Evolutionary conservation across 1,140 invertebrate genomes (phyloP).

Genomic region (Drosophila pseudoananassae): DNA sequence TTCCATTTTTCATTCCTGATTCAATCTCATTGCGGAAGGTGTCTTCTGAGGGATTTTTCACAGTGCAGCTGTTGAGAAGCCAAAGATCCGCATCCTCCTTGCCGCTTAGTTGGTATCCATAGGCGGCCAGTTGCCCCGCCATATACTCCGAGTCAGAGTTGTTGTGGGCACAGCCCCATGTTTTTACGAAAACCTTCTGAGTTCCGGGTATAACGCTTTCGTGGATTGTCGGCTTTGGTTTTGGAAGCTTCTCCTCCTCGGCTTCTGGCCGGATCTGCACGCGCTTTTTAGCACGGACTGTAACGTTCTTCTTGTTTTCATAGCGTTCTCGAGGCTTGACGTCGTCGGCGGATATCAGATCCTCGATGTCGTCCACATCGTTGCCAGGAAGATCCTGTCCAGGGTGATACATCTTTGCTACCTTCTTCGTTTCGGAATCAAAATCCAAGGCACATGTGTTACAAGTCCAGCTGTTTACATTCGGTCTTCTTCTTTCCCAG

Average conservation of each 20-base stretch:
- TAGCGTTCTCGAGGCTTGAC: slow-evolving; percentile 90
- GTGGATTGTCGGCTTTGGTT: slow-evolving; percentile 63
- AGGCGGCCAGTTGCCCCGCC: slow-evolving; percentile 95
- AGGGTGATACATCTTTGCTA: slow-evolving; percentile 36
- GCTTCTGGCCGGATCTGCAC: slow-evolving; percentile 50
- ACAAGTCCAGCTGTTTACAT: slow-evolving; percentile 57
- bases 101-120: slow-evolving; percentile 94
- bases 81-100: slow-evolving; percentile 95
- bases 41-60: slow-evolving; percentile 98
- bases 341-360: slow-evolving; percentile 91
- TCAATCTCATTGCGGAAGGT: slow-evolving; percentile 98
- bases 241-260: slow-evolving; percentile 34
- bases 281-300: slow-evolving; percentile 86
- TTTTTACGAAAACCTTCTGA: slow-evolving; percentile 96
- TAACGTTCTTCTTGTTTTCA: slow-evolving; percentile 88
- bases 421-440: neutral
- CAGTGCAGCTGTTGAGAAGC: slow-evolving; percentile 98
- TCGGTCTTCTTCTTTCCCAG: neutral
- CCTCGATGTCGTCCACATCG: slow-evolving; percentile 89
- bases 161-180: slow-evolving; percentile 99
- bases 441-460: slow-evolving; percentile 49
- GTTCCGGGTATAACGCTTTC: slow-evolving; percentile 93
- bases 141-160: slow-evolving; percentile 98
- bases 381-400: slow-evolving; percentile 55
- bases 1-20: slow-evolving; percentile 89